These are phyloP conservation scores for Steinernema hermaphroditum DNA, from an alignment of 2,888 invertebrate genomes.

Conservation along the genomic window DNA sequence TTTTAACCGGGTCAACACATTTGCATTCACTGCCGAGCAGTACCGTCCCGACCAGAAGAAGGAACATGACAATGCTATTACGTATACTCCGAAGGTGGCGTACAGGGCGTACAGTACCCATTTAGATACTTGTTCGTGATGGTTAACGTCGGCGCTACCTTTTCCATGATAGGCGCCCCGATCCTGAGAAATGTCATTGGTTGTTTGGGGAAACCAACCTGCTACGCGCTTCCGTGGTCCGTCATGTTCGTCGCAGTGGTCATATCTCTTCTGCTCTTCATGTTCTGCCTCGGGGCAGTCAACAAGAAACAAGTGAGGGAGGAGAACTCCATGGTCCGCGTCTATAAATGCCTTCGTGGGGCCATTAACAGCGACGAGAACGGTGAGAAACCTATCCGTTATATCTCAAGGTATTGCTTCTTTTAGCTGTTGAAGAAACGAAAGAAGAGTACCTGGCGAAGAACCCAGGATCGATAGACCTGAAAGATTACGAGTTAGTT, in stretches of 20 bases:
- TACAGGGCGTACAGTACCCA: background rate
- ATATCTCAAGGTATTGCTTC: background rate
- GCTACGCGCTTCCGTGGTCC: background rate
- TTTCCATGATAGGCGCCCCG: background rate
- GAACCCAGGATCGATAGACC: slow-evolving; percentile 32
- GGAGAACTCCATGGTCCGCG: background rate
- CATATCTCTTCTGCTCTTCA: background rate
- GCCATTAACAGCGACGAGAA: background rate
- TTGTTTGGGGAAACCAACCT: background rate
- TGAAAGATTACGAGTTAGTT: background rate
- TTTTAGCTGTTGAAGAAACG: slow-evolving; percentile 46
- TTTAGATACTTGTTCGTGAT: background rate
- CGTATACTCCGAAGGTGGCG: background rate
- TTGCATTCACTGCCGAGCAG: background rate
- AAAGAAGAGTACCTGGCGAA: slow-evolving; percentile 40
- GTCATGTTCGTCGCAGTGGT: background rate
- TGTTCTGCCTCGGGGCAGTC: background rate
- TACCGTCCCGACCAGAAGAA: slow-evolving; percentile 8
- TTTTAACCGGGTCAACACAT: background rate
- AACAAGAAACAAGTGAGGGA: background rate
- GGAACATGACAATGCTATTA: background rate
- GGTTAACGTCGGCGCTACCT: background rate
- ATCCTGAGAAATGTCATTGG: background rate
- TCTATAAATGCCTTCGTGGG: background rate
- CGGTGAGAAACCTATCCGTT: background rate